Base-by-base conservation (phyloP, 2,888 invertebrate genomes). In the Drosophila niveifrons region DNA sequence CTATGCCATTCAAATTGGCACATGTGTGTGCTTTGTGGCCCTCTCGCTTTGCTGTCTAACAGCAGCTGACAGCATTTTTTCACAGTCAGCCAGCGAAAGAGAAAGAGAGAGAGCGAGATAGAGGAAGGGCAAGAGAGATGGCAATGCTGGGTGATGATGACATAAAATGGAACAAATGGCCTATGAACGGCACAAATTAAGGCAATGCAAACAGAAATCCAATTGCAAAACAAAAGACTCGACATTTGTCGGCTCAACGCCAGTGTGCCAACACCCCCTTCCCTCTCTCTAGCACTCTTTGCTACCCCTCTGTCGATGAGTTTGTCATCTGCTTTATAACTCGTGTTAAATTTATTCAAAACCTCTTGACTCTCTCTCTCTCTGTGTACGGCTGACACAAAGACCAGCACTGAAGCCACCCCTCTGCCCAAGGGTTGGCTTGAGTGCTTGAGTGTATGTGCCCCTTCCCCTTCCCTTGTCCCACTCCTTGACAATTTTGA, bases 321-420 rank as follows among this genome's bases (percentile, higher is more conserved):
- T 34, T 65, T 75, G 82, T 82, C 82, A 82, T 87, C 85, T 82
- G 82, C 71, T 74, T 82, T 77, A 78, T 75, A 80, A 76, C 74
- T 80, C 75, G 78, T 86, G 87, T 83, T 78, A 85, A 89, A 85
- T 88, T 75, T 89, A 90, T 90, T 88, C 87, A 89, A 90, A 90
- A 78, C 90, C 90, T 90, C 90, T 90, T 90, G 90, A 90, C 90
- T 90, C 82, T 72, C 23, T 23, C n/a, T n/a, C n/a, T n/a, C n/a
- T n/a, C n/a, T n/a, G n/a, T n/a, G n/a, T n/a, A 4, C 68, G 56
- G 64, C 69, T 57, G 58, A 52, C 71, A 72, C 71, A 48, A 44
- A 51, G 28, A 66, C 53, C 50, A 23, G 18, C n/a, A n/a, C n/a
- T 43, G 29, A 53, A 75, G 51, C 68, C 72, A 72, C 75, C 88